A percentile compares a stretch with the other conserved stretches of the same genome.
Conservation (phyloP, 2,797 vertebrate species). For the Poeciliopsis paucimaculata region DNA sequence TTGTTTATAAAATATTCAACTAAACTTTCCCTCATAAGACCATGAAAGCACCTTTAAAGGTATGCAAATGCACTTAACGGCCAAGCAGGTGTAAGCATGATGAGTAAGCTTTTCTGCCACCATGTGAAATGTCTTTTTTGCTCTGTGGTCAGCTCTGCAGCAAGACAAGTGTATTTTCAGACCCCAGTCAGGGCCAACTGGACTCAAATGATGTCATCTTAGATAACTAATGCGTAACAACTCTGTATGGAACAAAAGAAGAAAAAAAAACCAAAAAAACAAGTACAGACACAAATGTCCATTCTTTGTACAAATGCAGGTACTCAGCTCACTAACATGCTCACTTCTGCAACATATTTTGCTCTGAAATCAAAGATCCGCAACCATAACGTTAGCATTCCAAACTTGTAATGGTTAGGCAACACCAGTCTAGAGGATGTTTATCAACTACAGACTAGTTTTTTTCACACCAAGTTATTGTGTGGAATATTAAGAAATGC, state of each 20-base stretch:
- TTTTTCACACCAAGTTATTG: neutral
- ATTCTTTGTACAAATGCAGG: neutral
- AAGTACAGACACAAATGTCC: neutral
- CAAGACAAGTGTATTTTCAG: constrained; percentile 53
- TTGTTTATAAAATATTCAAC: neutral
- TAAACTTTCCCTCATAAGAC: constrained; percentile 2
- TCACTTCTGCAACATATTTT: neutral
- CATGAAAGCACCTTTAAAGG: constrained; percentile 29
- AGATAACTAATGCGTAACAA: constrained; percentile 16
- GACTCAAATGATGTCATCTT: constrained; percentile 14
- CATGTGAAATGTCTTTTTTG: constrained; percentile 49
- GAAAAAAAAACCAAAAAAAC: neutral
- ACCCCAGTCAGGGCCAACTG: constrained; percentile 31
- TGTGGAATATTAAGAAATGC: neutral
- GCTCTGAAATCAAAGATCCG: neutral
- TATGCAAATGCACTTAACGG: constrained; percentile 38
- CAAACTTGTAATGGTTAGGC: neutral
- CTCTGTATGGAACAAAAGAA: neutral
- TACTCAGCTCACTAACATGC: neutral
- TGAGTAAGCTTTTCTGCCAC: constrained; percentile 58
- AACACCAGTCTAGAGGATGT: constrained; percentile 1
- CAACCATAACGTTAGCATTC: constrained; percentile 4
- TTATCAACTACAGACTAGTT: neutral
- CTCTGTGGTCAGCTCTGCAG: constrained; percentile 42
- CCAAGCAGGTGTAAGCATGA: constrained; percentile 53